phyloP scores from a whole-genome alignment of 2,113 vertebrate species.

The Phoenicopterus ruber region DNA sequence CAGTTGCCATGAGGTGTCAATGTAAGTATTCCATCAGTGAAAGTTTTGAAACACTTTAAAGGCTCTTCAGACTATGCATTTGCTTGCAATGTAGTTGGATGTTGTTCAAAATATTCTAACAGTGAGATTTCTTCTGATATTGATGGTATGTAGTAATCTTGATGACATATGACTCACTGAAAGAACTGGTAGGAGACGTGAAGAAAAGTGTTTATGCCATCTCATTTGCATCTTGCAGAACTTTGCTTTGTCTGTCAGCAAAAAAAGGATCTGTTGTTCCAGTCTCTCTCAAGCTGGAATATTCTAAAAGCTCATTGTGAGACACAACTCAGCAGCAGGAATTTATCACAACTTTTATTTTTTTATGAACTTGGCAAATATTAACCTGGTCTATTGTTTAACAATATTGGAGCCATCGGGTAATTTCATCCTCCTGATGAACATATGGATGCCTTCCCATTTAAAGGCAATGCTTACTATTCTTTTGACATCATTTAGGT shows the following conservation, averaged over 20 bases:
- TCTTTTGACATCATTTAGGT: background rate
- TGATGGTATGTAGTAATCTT: background rate
- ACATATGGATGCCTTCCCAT: background rate
- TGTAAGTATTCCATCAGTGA: slow-evolving; percentile 81
- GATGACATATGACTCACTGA: background rate
- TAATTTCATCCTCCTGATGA: background rate
- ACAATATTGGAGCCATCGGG: background rate
- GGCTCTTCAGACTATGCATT: background rate
- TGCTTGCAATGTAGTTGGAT: background rate
- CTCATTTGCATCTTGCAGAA: accelerated
- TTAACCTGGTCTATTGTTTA: background rate
- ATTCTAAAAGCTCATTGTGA: background rate
- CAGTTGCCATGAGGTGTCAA: slow-evolving; percentile 97
- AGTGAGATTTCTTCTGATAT: background rate
- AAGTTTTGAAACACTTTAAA: background rate
- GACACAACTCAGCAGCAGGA: background rate
- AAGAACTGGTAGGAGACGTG: background rate
- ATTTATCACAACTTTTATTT: background rate
- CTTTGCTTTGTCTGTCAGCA: background rate
- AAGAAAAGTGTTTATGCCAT: background rate
- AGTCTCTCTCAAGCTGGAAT: background rate
- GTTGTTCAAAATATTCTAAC: background rate
- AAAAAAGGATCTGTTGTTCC: background rate
- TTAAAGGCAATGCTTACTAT: background rate
- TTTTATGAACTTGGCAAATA: background rate